phyloP scores from a whole-genome alignment of 1,140 invertebrate species.

The Orius insidiosus region DNA sequence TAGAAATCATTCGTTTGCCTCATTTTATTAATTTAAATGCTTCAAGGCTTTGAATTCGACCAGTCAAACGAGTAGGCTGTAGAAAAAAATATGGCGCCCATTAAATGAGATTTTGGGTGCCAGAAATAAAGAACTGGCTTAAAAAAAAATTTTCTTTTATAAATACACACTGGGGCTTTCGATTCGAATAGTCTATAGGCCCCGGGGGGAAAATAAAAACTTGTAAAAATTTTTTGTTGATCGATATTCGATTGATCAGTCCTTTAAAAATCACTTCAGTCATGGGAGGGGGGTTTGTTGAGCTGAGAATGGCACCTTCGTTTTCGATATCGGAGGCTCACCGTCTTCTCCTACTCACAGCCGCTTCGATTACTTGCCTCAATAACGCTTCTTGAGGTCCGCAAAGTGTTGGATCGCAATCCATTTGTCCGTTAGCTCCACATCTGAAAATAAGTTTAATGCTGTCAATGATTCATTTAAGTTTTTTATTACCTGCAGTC shows the following conservation, averaged over 20 bases:
- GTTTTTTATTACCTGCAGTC: conserved; percentile 67
- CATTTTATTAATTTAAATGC: conserved; percentile 15
- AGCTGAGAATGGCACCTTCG: conserved; percentile 13
- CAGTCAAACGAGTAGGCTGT: conserved; percentile 18
- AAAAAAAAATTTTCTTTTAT: conserved; percentile 1
- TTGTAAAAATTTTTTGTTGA: background rate
- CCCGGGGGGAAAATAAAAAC: background rate
- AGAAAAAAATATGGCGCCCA: background rate
- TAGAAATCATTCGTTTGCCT: conserved; percentile 15
- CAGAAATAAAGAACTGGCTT: conserved; percentile 6
- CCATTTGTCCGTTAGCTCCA: conserved; percentile 76
- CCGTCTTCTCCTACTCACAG: conserved; percentile 51
- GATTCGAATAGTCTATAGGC: conserved; percentile 4
- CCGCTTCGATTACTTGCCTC: conserved; percentile 67
- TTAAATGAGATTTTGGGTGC: conserved; percentile 6
- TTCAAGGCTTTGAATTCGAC: conserved; percentile 15
- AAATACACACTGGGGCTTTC: no score
- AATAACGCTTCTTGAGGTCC: conserved; percentile 65
- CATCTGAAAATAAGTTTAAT: conserved; percentile 42
- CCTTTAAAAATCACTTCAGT: no score
- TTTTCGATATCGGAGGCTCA: conserved; percentile 29
- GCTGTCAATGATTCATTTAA: background rate
- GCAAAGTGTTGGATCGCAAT: conserved; percentile 76
- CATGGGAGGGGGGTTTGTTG: background rate
- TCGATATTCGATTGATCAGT: conserved; percentile 2